These are phyloP conservation scores for Ursus arctos DNA, from an alignment of 2,113 vertebrate species.

Conservation along the genomic window DNA sequence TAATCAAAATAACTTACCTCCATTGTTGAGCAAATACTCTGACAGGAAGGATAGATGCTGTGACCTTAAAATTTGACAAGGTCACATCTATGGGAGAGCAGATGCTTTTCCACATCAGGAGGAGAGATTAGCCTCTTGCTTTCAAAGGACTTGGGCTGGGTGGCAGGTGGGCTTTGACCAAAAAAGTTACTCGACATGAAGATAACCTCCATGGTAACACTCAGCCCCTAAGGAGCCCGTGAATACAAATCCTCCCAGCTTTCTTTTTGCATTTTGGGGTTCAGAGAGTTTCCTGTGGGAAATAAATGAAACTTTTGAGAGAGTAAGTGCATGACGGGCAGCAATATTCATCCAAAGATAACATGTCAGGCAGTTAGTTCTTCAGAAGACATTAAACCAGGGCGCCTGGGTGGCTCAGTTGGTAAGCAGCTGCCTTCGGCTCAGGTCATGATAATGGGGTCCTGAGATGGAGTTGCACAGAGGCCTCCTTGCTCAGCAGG, in stretches of 20 bases:
- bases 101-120: slow-evolving; percentile 10
- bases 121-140: background rate
- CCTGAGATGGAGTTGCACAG: no score
- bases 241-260: slow-evolving; percentile 14
- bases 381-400: slow-evolving; percentile 8
- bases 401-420: no score
- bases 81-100: background rate
- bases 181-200: slow-evolving; percentile 16
- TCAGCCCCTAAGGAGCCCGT: background rate
- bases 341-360: slow-evolving; percentile 21
- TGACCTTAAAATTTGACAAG: slow-evolving; percentile 43
- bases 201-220: background rate
- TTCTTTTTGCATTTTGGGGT: slow-evolving; percentile 34
- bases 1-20: slow-evolving; percentile 53
- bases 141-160: background rate
- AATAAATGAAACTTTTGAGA: slow-evolving; percentile 34
- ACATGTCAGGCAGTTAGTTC: background rate
- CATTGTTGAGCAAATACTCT: slow-evolving; percentile 55
- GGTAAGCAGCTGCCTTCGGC: no score
- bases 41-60: slow-evolving; percentile 8
- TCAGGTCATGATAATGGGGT: no score
- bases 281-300: slow-evolving; percentile 36
- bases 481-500: no score
- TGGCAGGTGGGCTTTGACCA: background rate
- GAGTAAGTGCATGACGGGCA: background rate